These are phyloP conservation scores for Empis livida DNA, from an alignment of 2,888 invertebrate genomes.

Conservation along the genomic window DNA sequence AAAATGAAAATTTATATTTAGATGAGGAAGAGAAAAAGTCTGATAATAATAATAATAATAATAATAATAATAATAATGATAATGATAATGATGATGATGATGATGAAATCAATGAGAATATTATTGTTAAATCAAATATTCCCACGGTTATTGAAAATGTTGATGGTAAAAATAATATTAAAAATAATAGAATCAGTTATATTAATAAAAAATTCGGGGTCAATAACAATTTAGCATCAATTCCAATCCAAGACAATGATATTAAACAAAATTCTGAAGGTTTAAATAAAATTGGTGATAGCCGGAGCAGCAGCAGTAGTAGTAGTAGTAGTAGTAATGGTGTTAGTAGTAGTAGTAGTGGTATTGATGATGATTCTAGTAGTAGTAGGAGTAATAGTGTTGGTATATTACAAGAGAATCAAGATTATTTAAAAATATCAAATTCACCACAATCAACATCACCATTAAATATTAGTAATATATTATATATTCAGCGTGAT, in stretches of 20 bases:
- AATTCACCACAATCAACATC: not conserved
- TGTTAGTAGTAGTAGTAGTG: not conserved
- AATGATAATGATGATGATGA: too few species aligned
- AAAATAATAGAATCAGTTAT: not conserved
- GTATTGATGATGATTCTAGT: too few species aligned
- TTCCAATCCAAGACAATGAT: not conserved
- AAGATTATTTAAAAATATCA: not conserved
- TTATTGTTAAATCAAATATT: too few species aligned
- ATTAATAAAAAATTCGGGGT: not conserved
- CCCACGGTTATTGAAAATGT: not conserved
- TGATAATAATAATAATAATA: constrained; percentile 16
- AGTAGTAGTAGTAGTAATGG: not conserved
- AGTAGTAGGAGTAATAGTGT: not conserved
- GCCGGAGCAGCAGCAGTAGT: not conserved
- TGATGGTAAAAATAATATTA: not conserved
- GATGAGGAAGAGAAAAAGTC: constrained; percentile 7
- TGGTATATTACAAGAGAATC: not conserved
- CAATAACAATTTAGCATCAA: too few species aligned
- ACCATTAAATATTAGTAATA: not conserved
- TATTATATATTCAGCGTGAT: not conserved
- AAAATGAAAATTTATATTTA: too few species aligned
- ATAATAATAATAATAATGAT: not conserved
- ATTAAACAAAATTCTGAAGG: not conserved
- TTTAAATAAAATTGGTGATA: not conserved
- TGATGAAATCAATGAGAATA: too few species aligned